Percentiles rank a stretch among this genome's conserved stretches.
Conservation (phyloP, 2,113 vertebrate genomes). For the Perca fluviatilis region DNA sequence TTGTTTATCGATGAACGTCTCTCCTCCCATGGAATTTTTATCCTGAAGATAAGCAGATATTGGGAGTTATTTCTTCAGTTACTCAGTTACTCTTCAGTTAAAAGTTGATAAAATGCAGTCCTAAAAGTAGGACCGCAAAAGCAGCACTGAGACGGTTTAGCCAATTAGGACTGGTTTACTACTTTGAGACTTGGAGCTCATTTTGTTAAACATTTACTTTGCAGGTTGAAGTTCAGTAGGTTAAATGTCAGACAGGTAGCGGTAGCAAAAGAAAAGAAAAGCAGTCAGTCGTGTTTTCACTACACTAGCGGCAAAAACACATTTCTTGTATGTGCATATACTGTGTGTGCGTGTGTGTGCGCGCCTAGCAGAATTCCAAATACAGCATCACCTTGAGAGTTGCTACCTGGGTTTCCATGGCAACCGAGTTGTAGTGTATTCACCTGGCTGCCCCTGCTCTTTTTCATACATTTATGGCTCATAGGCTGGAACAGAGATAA, state of each 20-base stretch:
- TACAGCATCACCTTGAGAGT: conserved; percentile 48
- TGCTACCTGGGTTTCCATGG: conserved; percentile 71
- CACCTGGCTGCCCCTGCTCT: conserved; percentile 43
- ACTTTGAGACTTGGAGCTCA: neutral
- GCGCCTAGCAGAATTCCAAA: conserved; percentile 42
- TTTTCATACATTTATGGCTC: conserved; percentile 61
- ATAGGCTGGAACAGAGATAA: conserved; percentile 47
- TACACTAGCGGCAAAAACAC: neutral
- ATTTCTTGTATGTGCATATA: neutral
- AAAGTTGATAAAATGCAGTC: neutral
- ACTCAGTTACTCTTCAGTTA: too few species aligned
- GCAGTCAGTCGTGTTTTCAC: neutral
- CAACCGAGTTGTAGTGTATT: conserved; percentile 53
- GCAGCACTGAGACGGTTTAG: neutral
- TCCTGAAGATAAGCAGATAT: neutral
- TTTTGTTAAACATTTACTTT: neutral
- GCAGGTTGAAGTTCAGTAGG: neutral
- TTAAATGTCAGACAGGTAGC: conserved; percentile 20
- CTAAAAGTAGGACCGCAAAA: neutral
- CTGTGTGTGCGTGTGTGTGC: neutral
- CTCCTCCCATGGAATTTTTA: neutral
- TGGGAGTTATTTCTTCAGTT: neutral
- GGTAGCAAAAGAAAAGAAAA: neutral
- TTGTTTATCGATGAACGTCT: neutral
- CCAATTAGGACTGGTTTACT: neutral